phyloP scores from a whole-genome alignment of 1,140 invertebrate genomes.

The Microplitis mediator region DNA sequence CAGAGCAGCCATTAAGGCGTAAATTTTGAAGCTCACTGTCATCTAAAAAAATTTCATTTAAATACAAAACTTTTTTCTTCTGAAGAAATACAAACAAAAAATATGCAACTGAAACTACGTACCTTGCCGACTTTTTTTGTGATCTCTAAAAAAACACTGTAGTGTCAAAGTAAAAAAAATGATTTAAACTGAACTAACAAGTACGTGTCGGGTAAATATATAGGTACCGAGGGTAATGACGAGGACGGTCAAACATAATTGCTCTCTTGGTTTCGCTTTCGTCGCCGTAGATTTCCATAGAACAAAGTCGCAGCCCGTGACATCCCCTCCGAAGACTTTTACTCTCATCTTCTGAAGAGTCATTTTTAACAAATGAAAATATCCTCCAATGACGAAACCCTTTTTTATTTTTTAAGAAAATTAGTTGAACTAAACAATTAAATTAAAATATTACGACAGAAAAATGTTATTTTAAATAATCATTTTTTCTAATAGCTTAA shows the following conservation, averaged over 20 bases:
- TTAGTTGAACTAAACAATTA: background rate
- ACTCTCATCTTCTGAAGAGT: constrained; percentile 34
- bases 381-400: background rate
- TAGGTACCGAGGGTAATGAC: constrained; percentile 43
- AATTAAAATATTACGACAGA: too few species aligned
- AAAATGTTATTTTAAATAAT: too few species aligned
- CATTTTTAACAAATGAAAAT: background rate
- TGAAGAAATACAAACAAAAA: constrained; percentile 22
- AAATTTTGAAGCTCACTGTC: constrained; percentile 6
- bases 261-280: constrained; percentile 56
- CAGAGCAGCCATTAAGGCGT: constrained; percentile 21
- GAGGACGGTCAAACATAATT: constrained; percentile 51
- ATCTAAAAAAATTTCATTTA: constrained; percentile 18
- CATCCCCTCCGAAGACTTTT: constrained; percentile 39
- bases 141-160: background rate
- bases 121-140: background rate
- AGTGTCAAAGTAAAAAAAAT: constrained; percentile 3
- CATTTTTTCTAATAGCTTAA: too few species aligned
- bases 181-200: background rate
- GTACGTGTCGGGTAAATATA: constrained; percentile 44
- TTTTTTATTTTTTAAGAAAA: background rate
- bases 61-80: too few species aligned
- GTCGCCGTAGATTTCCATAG: constrained; percentile 51
- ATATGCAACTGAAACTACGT: too few species aligned
- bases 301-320: constrained; percentile 49